phyloP scores from a whole-genome alignment of 1,140 invertebrate genomes.

The Dendroctonus ponderosae region DNA sequence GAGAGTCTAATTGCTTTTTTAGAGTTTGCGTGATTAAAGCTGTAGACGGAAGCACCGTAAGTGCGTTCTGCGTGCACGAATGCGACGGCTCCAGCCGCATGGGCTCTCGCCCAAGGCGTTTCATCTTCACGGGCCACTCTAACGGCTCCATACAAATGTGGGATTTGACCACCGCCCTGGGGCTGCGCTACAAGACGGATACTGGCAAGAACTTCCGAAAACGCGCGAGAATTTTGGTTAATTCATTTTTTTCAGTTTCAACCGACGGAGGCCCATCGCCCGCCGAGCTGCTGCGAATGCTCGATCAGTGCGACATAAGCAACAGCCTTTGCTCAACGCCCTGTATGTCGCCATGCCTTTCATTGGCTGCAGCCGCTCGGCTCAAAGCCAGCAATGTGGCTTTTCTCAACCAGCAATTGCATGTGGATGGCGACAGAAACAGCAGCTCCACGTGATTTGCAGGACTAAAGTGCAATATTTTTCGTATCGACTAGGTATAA shows the following conservation, averaged over 20 bases:
- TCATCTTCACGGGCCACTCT: constrained; percentile 93
- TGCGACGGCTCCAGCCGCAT: constrained; percentile 92
- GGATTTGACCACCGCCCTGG: constrained; percentile 94
- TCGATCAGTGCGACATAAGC: constrained; percentile 92
- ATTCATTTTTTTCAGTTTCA: constrained; percentile 15
- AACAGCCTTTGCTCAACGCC: constrained; percentile 81
- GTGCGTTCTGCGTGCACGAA: constrained; percentile 94
- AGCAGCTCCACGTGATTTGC: constrained; percentile 22
- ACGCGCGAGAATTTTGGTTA: not conserved
- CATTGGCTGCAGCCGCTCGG: constrained; percentile 60
- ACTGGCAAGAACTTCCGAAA: constrained; percentile 53
- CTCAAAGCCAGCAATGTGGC: constrained; percentile 73
- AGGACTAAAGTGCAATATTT: too few relatives aligned
- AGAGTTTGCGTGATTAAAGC: constrained; percentile 94
- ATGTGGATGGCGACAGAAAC: constrained; percentile 41
- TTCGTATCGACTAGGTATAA: too few relatives aligned
- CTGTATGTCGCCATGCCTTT: constrained; percentile 79
- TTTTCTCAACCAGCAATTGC: constrained; percentile 66
- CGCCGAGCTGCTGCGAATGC: constrained; percentile 81
- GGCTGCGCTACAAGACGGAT: constrained; percentile 70
- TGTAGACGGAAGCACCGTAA: constrained; percentile 91
- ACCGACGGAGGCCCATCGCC: constrained; percentile 82
- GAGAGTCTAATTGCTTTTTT: constrained; percentile 32
- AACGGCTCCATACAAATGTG: constrained; percentile 97
- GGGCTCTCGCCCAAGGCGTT: constrained; percentile 84